Percentiles rank a stretch among this genome's conserved stretches.
Evolutionary conservation across 2,888 invertebrate genomes (phyloP).

Genomic region (Hypomecis punctinalis): DNA sequence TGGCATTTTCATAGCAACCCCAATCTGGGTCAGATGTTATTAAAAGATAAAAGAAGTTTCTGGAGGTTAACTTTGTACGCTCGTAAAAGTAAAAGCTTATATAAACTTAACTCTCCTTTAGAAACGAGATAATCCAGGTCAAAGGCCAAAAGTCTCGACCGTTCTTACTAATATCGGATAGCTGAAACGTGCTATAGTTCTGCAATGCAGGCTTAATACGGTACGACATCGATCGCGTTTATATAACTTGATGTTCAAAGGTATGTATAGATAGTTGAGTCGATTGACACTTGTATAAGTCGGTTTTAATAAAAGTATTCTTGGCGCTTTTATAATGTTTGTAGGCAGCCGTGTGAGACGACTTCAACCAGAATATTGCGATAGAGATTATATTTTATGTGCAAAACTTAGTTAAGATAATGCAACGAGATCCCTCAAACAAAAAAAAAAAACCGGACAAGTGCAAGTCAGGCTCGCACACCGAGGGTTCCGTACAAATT

Average conservation of each 20-base stretch:
- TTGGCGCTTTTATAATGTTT: no score
- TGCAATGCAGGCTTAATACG: slow-evolving; percentile 39
- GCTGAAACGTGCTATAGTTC: slow-evolving; percentile 35
- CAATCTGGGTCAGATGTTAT: slow-evolving; percentile 14
- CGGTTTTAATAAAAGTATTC: no score
- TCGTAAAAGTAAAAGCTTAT: slow-evolving; percentile 13
- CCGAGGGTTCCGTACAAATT: no score
- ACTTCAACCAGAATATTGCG: no score
- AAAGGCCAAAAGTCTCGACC: slow-evolving; percentile 20
- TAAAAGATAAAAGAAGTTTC: slow-evolving; percentile 9
- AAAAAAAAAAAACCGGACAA: no score
- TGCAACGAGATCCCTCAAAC: no score
- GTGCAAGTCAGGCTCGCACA: no score
- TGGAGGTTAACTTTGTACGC: not conserved
- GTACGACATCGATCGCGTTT: slow-evolving; percentile 15
- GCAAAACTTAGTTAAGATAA: no score
- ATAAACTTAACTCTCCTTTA: slow-evolving; percentile 6
- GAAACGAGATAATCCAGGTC: slow-evolving; percentile 32
- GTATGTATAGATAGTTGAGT: no score
- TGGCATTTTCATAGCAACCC: not conserved
- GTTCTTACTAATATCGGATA: slow-evolving; percentile 28
- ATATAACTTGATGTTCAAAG: not conserved
- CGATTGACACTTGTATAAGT: no score
- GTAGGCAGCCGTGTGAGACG: no score
- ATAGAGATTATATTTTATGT: no score